Base-by-base conservation (phyloP, 2,797 vertebrate species). In the Chaetodon trifasciatus region DNA sequence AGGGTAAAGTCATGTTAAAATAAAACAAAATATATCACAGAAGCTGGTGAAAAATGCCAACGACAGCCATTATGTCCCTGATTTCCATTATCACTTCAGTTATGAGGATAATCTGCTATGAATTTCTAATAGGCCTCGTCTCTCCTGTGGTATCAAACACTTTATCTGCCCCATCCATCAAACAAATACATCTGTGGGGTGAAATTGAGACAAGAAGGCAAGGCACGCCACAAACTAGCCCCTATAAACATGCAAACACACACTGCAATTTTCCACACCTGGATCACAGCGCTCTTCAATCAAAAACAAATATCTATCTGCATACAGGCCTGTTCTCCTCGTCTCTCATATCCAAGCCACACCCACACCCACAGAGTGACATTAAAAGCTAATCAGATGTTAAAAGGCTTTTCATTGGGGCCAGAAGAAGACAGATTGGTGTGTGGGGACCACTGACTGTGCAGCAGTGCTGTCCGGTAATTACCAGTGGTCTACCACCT, bases 351-450 rank as follows among this genome's bases (percentile, higher is more conserved):
- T 53, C 40, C 28, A 56, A 61, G 65, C 79, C 88, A 79, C 72
- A 50, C 82, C 81, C 66, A 57, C 6, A 21, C 19, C 82, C 81
- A 60, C 85, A 3, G 46, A 55, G 76, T 8, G 65, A 66, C 66
- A 78, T 89, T 89, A 90, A 85, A 87, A 84, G 82, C 89, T 93
- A 89, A 94, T 95, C 87, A 92, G 76, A 93, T 78, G 86, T 91
- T 93, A 77, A 93, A 94, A 89, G 85, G 90, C 91, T 93, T 94
- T 95, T 94, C 90, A 96, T 95, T 94, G 81, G 19, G 76, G 72
- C 55, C 19, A 64, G 67, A 74, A 40, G 79, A 85, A 89, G 93
- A 94, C 93, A 94, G 94, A 95, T 91, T 91, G 92, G 76, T 85
- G 84, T 24, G 62, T 19, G 79, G 72, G 89, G 91, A 91, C 89